Conservation (phyloP, 2,888 invertebrate genomes). For the Tipula unca region DNA sequence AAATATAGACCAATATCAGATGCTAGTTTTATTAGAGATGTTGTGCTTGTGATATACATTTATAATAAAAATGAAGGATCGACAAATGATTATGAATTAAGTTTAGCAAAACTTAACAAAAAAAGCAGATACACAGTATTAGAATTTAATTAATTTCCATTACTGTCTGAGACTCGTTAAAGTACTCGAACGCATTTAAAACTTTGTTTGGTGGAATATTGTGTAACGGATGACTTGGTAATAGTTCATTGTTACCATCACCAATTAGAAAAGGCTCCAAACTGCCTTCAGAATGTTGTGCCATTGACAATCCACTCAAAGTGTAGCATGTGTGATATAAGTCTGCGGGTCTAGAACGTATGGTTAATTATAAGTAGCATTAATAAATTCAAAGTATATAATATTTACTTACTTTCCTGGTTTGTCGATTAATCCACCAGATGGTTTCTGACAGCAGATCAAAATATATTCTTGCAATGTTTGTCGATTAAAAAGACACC, state of each 20-base stretch:
- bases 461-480: conserved; percentile 93
- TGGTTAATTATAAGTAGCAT: conserved; percentile 1
- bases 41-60: no score
- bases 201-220: conserved; percentile 66
- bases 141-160: background rate
- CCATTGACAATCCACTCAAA: conserved; percentile 86
- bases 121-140: background rate
- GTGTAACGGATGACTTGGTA: conserved; percentile 71
- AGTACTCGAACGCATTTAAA: conserved; percentile 44
- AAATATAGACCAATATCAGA: no score
- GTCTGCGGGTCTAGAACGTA: conserved; percentile 61
- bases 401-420: conserved; percentile 75
- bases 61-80: no score
- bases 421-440: conserved; percentile 92
- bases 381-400: background rate
- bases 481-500: conserved; percentile 63
- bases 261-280: conserved; percentile 54
- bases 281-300: conserved; percentile 59
- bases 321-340: conserved; percentile 97
- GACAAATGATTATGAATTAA: no score
- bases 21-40: no score
- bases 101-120: background rate
- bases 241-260: conserved; percentile 58
- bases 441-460: conserved; percentile 78
- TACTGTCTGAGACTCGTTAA: conserved; percentile 26